A percentile compares a stretch with the other conserved stretches of the same genome.
Conservation (phyloP, 2,113 vertebrate genomes). For the Ancistrus triradiatus region DNA sequence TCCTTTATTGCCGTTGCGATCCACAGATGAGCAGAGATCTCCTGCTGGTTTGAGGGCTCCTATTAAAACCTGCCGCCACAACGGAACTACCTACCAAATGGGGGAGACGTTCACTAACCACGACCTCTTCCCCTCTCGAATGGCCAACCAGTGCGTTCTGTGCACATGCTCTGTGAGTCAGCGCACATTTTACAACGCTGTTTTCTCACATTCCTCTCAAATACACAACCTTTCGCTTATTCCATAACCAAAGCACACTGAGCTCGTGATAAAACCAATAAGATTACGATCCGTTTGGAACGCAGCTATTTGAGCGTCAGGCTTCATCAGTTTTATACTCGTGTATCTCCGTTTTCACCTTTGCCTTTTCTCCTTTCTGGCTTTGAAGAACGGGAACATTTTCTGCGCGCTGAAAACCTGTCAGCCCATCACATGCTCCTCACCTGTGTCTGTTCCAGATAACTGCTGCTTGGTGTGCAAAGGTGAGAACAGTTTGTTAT, state of each 20-base stretch:
- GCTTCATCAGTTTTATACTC: no score
- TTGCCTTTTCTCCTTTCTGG: conserved; percentile 14
- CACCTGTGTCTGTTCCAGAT: conserved; percentile 68
- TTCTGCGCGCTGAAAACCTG: conserved; percentile 91
- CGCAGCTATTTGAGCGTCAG: no score
- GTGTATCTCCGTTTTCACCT: no score
- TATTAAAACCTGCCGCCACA: conserved; percentile 78
- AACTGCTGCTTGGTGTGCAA: conserved; percentile 87
- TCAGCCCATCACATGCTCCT: conserved; percentile 76
- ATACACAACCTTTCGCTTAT: no score
- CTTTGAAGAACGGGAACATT: conserved; percentile 83
- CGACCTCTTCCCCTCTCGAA: conserved; percentile 79
- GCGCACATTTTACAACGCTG: neutral
- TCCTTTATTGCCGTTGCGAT: neutral
- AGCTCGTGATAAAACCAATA: neutral
- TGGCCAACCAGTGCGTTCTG: conserved; percentile 86
- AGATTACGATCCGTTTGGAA: neutral
- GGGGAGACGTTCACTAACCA: conserved; percentile 84
- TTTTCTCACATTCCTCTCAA: no score
- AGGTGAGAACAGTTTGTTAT: conserved; percentile 75
- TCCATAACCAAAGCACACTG: neutral
- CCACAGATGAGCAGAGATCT: conserved; percentile 69
- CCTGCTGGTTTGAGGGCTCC: conserved; percentile 81
- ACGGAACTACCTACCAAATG: conserved; percentile 80
- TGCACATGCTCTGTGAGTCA: conserved; percentile 87